Evolutionary conservation across 1,140 invertebrate genomes (phyloP), one percentile per base, ranked within the genome.

Genomic region (Pseudomyrmex gracilis): DNA sequence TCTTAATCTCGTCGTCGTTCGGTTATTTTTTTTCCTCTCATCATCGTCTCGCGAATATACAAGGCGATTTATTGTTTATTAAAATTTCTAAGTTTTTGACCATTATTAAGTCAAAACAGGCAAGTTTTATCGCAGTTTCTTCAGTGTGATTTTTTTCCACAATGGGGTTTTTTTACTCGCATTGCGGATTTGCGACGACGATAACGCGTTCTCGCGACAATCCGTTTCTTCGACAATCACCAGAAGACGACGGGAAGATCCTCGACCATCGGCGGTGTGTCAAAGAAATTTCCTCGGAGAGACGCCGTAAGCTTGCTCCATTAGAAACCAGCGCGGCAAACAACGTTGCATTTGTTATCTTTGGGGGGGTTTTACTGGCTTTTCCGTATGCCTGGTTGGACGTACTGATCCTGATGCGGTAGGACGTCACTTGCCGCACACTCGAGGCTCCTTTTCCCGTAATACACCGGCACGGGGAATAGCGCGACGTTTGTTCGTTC

Each of bases 271-370:
- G 20, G 34, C 15, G 13, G 20, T 55, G 34, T 7, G 17, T 70
- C 53, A 57, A 47, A 58, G 76, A 34, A 70, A 80, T 13, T 80
- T 70, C 20, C 60, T 24, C 43, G 24, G 20, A 24, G 45, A 78
- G 2, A 17, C 7, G 34, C 47, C 22, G 17, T 55, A 68, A 68
- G 61, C 76, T 70, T 34, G 15, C 22, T 80, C 53, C 64, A 24
- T 58, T 80, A 80, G 66, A 58, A 80, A 20, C 17, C 34, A 20
- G 22, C 10, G 22, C 77, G 84, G 86, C 80, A 84, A 87, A 85
- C 77, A 85, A 89, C 83, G 77, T 63, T 77, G 89, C 58, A 83
- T 73, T 63, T 70, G 82, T 91, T 92, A 90, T 91, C 88, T 88
- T 87, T 85, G 87, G 84, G 85, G 0, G 5, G 34, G 34, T 7